Percentiles rank a stretch among this genome's conserved stretches.
phyloP scores from a whole-genome alignment of 2,113 vertebrate genomes.

The Heterocephalus glaber region DNA sequence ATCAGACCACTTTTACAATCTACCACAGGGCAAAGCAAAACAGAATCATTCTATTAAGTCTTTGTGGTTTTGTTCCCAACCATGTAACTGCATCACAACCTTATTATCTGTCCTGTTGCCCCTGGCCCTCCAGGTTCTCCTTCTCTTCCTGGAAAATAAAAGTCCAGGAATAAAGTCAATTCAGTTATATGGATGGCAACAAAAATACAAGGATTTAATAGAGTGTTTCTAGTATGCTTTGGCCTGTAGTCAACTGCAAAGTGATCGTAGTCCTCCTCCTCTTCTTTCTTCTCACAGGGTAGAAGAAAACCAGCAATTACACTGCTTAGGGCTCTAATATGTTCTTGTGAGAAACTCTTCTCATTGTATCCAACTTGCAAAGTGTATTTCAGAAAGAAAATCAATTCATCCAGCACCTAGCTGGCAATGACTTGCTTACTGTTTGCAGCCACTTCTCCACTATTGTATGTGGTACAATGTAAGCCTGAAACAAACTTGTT shows the following conservation, averaged over 20 bases:
- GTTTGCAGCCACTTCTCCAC: neutral
- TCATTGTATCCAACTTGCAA: neutral
- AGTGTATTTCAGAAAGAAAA: constrained; percentile 18
- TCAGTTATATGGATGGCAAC: neutral
- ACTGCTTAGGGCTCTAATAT: neutral
- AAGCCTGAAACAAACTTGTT: neutral
- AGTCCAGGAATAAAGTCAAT: constrained; percentile 35
- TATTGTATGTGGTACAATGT: neutral
- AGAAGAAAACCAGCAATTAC: neutral
- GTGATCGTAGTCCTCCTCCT: neutral
- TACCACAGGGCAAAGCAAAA: neutral
- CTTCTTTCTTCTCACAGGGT: neutral
- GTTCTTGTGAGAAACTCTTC: constrained; percentile 5
- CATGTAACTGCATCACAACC: neutral
- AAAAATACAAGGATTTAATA: neutral
- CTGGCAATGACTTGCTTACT: neutral
- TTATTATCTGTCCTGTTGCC: neutral
- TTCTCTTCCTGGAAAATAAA: neutral
- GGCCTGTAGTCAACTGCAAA: neutral
- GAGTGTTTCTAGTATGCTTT: neutral
- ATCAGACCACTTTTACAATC: neutral
- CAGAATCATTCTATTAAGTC: neutral
- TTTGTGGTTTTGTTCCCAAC: neutral
- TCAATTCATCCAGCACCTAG: neutral
- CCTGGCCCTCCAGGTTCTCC: neutral